These are phyloP conservation scores for Nesoenas mayeri DNA, from an alignment of 2,113 vertebrate genomes.

Conservation along the genomic window DNA sequence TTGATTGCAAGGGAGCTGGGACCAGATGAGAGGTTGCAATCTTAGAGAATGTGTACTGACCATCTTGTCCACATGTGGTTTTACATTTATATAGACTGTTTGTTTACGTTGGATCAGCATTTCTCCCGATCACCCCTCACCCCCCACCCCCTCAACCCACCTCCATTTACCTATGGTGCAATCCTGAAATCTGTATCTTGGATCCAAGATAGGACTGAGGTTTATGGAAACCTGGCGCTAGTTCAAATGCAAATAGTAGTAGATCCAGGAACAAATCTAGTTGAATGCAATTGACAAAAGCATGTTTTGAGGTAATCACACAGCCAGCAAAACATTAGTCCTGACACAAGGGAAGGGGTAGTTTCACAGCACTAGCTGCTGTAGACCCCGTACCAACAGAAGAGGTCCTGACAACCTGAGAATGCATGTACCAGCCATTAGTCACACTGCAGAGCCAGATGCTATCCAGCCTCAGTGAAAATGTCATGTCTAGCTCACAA, in stretches of 20 bases:
- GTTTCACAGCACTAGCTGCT: neutral
- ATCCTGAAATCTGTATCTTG: neutral
- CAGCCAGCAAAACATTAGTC: neutral
- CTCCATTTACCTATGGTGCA: neutral
- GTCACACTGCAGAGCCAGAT: neutral
- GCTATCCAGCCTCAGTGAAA: neutral
- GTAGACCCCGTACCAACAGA: neutral
- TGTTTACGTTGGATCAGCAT: neutral
- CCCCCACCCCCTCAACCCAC: neutral
- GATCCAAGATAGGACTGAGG: neutral
- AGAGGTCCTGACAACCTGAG: neutral
- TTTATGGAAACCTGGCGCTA: neutral
- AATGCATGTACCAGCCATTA: accelerated
- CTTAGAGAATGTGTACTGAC: neutral
- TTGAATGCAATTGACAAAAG: neutral
- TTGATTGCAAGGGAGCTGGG: neutral
- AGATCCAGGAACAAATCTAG: neutral
- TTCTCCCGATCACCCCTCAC: neutral
- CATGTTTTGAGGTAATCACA: neutral
- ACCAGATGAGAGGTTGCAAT: neutral
- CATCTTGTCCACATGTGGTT: neutral
- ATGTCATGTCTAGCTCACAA: neutral
- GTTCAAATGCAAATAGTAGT: neutral
- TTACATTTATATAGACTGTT: neutral
- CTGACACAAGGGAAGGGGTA: neutral